Conservation (phyloP, 37 sponge, comb jelly and placozoan species). For the Dysidea cf. avara region DNA sequence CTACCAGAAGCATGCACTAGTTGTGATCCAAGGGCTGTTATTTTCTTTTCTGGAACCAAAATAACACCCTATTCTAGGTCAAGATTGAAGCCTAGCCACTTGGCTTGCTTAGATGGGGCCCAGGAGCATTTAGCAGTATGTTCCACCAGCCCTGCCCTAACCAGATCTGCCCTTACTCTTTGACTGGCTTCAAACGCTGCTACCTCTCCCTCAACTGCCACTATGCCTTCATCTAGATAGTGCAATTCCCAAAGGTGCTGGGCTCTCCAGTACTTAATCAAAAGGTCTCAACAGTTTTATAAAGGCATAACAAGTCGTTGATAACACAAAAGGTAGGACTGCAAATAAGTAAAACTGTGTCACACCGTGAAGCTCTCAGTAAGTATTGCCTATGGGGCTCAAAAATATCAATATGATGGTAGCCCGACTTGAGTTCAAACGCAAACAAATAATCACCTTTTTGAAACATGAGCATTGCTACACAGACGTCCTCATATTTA, state of each 20-base stretch:
- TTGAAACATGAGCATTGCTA: too few species aligned
- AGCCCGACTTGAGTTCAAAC: too few species aligned
- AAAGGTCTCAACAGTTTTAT: too few species aligned
- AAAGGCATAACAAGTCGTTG: too few species aligned
- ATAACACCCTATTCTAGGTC: slow-evolving; percentile 19
- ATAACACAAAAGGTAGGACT: slow-evolving; percentile 38
- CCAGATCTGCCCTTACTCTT: not conserved
- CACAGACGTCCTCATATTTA: too few species aligned
- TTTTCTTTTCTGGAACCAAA: slow-evolving; percentile 11
- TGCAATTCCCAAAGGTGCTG: slow-evolving; percentile 7
- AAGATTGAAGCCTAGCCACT: slow-evolving; percentile 22
- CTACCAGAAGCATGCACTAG: too few species aligned
- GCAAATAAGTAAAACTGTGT: slow-evolving; percentile 14
- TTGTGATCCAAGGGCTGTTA: too few species aligned
- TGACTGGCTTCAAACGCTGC: not conserved
- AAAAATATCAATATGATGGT: too few species aligned
- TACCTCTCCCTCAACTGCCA: too few species aligned
- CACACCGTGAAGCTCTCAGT: slow-evolving; percentile 2
- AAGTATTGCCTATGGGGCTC: too few species aligned
- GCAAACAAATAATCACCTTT: too few species aligned
- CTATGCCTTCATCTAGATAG: slow-evolving; percentile 50
- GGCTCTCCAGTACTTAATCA: slow-evolving; percentile 15
- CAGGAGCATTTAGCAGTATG: slow-evolving; percentile 7
- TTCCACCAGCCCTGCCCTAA: slow-evolving; percentile 2
- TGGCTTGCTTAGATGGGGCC: not conserved